Conservation (phyloP, 2,113 vertebrate species). For the Psettodes erumei region DNA sequence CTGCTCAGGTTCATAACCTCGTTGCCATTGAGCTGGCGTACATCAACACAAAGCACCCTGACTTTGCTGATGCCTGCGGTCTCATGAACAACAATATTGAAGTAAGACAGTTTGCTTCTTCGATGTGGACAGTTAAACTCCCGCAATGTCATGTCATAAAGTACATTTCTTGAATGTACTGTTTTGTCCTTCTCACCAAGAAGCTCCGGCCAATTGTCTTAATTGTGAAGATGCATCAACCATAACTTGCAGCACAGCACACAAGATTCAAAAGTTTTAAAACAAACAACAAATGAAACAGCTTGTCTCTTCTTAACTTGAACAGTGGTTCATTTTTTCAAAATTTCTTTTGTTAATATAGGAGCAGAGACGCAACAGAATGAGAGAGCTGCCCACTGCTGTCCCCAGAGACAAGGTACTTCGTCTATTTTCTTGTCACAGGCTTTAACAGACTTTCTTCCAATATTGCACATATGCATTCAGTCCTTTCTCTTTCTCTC, state of each 20-base stretch:
- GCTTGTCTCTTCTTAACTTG: background rate
- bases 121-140: background rate
- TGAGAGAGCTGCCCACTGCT: slow-evolving; percentile 89
- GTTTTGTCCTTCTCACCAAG: background rate
- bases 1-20: slow-evolving; percentile 94
- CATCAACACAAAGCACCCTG: slow-evolving; percentile 99
- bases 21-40: slow-evolving; percentile 98
- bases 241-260: background rate
- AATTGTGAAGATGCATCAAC: background rate
- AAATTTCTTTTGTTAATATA: slow-evolving; percentile 62
- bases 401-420: slow-evolving; percentile 94
- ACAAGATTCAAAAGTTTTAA: background rate
- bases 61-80: slow-evolving; percentile 98
- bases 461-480: background rate
- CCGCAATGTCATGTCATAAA: background rate
- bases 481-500: background rate
- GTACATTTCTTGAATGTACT: background rate
- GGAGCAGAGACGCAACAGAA: slow-evolving; percentile 96
- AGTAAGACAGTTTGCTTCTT: slow-evolving; percentile 78
- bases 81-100: slow-evolving; percentile 99
- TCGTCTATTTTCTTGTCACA: background rate
- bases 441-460: background rate
- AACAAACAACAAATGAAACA: background rate
- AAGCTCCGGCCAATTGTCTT: background rate
- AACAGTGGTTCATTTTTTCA: background rate